Percentiles rank a stretch among this genome's conserved stretches.
These are phyloP conservation scores for Zygogramma bicolorata DNA, from an alignment of 2,888 invertebrate species.

Conservation along the genomic window DNA sequence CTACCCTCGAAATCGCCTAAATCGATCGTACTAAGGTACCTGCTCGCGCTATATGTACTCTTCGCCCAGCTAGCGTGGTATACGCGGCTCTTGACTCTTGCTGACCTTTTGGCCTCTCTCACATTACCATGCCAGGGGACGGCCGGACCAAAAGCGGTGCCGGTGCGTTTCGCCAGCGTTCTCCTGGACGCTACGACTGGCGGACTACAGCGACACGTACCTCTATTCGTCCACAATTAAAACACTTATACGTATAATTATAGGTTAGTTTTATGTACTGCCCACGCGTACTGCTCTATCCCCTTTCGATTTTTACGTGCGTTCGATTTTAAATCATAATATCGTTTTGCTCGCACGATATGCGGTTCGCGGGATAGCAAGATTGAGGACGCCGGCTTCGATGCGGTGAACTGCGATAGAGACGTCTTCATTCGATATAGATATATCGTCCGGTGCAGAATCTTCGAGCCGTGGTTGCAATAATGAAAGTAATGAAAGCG, in stretches of 20 bases:
- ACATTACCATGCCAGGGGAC: slow-evolving; percentile 64
- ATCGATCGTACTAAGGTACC: slow-evolving; percentile 41
- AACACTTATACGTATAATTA: slow-evolving; percentile 67
- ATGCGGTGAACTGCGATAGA: too few species aligned
- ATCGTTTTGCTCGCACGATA: slow-evolving; percentile 28
- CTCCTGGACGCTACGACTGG: slow-evolving; percentile 50
- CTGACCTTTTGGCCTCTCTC: slow-evolving; percentile 67
- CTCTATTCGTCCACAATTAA: slow-evolving; percentile 66
- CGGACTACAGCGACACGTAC: slow-evolving; percentile 60
- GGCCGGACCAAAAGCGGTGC: slow-evolving; percentile 59
- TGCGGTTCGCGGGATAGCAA: neutral
- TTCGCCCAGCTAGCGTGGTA: slow-evolving; percentile 62
- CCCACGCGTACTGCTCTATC: slow-evolving; percentile 61
- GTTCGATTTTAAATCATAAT: slow-evolving; percentile 57
- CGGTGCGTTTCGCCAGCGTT: slow-evolving; percentile 45
- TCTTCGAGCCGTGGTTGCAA: too few species aligned
- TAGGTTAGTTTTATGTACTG: slow-evolving; percentile 65
- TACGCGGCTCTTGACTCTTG: slow-evolving; percentile 65
- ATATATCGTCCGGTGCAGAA: too few species aligned
- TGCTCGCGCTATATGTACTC: slow-evolving; percentile 56
- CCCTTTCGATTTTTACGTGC: slow-evolving; percentile 56
- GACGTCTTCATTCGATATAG: too few species aligned
- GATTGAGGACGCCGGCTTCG: neutral
- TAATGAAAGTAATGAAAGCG: too few species aligned
- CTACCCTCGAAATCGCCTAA: neutral